phyloP scores from a whole-genome alignment of 2,797 vertebrate species.

The Falco columbarius region DNA sequence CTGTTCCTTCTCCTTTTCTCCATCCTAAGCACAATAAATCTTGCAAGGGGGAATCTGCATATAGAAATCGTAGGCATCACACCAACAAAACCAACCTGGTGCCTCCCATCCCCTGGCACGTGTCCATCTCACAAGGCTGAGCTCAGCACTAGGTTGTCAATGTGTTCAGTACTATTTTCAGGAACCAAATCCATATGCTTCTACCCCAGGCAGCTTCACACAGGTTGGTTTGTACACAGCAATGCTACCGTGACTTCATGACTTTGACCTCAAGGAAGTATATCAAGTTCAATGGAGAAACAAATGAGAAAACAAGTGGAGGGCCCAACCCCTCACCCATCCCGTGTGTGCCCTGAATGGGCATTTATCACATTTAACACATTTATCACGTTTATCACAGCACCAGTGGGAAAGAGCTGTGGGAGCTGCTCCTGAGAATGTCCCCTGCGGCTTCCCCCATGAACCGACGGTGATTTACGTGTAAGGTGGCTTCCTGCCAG shows the following conservation, averaged over 20 bases:
- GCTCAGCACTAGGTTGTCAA: not conserved
- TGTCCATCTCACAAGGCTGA: not conserved
- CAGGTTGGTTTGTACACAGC: not conserved
- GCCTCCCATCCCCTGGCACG: not conserved
- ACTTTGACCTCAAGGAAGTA: not conserved
- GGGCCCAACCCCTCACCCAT: not conserved
- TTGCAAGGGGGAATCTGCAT: not conserved
- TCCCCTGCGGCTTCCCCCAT: not conserved
- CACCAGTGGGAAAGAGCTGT: not conserved
- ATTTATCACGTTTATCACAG: not conserved
- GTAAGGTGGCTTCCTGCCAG: not conserved
- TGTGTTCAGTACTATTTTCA: not conserved
- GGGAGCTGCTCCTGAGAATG: not conserved
- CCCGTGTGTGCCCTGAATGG: rapidly evolving
- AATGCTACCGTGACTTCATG: not conserved
- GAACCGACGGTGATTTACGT: not conserved
- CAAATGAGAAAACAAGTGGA: not conserved
- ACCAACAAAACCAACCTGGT: not conserved
- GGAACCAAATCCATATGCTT: not conserved
- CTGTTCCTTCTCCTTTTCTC: not conserved
- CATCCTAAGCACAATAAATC: not conserved
- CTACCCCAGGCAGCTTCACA: not conserved
- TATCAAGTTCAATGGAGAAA: not conserved
- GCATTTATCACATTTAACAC: not conserved
- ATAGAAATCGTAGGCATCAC: not conserved